Evolutionary conservation across 2,113 vertebrate genomes (phyloP), one percentile per base, ranked within the genome.

Genomic region (Climacteris rufus): DNA sequence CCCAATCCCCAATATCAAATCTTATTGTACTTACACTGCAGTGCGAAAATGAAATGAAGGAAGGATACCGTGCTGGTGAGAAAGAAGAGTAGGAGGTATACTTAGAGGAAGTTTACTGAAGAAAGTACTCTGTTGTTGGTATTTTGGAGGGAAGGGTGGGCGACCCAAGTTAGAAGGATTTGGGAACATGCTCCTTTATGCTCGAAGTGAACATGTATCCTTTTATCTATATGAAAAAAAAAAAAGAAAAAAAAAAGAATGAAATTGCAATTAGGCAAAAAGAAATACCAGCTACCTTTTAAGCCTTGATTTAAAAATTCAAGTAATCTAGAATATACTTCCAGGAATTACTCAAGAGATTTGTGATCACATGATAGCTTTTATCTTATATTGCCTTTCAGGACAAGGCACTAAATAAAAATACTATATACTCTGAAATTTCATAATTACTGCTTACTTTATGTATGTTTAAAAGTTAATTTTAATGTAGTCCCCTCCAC

Each of bases 141-240:
- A 82, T 66, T 95, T 97, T 91, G 94, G 95, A 78, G 72, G 83
- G 75, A 98, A 98, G 84, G 97, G 96, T 81, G 97, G 96, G 93
- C 52, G 74, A 97, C 97, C 93, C 97, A 97, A 83, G 84, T 71
- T 97, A 78, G 97, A 97, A 84, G 97, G 97, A 89, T 98, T 98
- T 94, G 98, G 98, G 96, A 98, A 98, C 98, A 99, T 99, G 84
- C 93, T 99, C 96, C 92, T 97, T 96, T 95, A 93, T 94, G 89
- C 96, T 92, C 83, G 94, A 97, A 82, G 92, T 83, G 72, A 97
- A 97, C 98, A 98, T 98, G 96, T 97, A 98, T 96, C 92, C 94
- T 95, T 95, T 75, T 37, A 95, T 87, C 97, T 98, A 56, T 27
- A 81, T 53, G 21, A 45, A 75, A 87, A 69, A 42, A 25, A 31